Conservation (phyloP, 2,797 vertebrate species). For the Ciconia nigra region DNA sequence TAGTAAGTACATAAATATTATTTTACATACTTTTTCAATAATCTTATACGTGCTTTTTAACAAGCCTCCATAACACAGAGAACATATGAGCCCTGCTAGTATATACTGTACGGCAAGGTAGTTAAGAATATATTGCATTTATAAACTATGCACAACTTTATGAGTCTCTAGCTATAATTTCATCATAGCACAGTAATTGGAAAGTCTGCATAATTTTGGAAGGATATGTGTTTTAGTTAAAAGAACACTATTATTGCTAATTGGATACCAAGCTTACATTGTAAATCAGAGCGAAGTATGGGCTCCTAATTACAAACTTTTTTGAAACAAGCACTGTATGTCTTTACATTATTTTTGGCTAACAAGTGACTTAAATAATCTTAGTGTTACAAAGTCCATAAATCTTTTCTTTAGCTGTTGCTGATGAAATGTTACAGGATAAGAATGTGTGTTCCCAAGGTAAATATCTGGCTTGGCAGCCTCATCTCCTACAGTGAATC, state of each 20-base stretch:
- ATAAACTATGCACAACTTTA: conserved; percentile 72
- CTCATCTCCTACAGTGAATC: conserved; percentile 52
- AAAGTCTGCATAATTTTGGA: conserved; percentile 82
- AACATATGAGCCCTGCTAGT: conserved; percentile 53
- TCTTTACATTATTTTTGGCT: conserved; percentile 79
- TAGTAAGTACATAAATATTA: conserved; percentile 55
- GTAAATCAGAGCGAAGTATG: conserved; percentile 74
- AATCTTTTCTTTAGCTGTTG: conserved; percentile 73
- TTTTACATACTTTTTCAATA: conserved; percentile 61
- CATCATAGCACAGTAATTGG: conserved; percentile 76
- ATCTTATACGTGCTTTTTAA: conserved; percentile 64
- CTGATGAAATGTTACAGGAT: conserved; percentile 68
- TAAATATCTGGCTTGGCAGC: conserved; percentile 75
- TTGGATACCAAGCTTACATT: conserved; percentile 72
- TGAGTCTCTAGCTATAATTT: conserved; percentile 76
- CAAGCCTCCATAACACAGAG: conserved; percentile 40
- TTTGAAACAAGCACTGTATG: conserved; percentile 74
- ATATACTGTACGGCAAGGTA: conserved; percentile 41
- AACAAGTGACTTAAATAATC: conserved; percentile 73
- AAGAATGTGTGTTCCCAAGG: conserved; percentile 69
- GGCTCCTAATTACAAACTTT: conserved; percentile 71
- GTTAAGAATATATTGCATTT: conserved; percentile 74
- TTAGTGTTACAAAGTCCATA: conserved; percentile 72
- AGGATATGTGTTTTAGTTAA: conserved; percentile 72
- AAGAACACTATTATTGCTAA: conserved; percentile 79